phyloP scores from a whole-genome alignment of 2,888 invertebrate species.

The Glyphotaelius pellucidus region DNA sequence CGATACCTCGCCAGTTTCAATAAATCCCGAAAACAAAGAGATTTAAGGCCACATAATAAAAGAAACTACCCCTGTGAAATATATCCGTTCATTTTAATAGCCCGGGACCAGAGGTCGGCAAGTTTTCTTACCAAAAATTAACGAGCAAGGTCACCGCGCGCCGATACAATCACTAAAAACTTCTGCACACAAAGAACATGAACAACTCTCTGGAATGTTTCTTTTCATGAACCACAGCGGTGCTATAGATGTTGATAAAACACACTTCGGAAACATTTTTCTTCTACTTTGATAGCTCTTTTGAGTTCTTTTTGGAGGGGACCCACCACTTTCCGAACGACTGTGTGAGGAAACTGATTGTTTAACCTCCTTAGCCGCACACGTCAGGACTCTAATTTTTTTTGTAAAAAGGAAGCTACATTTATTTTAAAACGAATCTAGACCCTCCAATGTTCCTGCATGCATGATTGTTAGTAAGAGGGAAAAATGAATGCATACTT shows the following conservation, averaged over 20 bases:
- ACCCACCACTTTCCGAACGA: too few relatives aligned
- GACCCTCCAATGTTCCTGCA: too few relatives aligned
- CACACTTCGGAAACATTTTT: too few relatives aligned
- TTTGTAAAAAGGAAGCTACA: too few relatives aligned
- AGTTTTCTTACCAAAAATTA: not conserved
- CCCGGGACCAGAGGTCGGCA: not conserved
- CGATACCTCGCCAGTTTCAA: slow-evolving; percentile 36
- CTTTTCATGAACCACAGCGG: not conserved
- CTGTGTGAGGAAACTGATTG: too few relatives aligned
- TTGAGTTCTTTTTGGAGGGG: too few relatives aligned
- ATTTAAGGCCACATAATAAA: slow-evolving; percentile 41
- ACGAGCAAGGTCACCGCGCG: not conserved
- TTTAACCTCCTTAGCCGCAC: too few relatives aligned
- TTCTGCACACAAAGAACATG: not conserved
- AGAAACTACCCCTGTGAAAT: slow-evolving; percentile 17
- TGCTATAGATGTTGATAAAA: not conserved
- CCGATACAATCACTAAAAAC: not conserved
- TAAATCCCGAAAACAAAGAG: slow-evolving; percentile 37
- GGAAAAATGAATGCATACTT: too few relatives aligned
- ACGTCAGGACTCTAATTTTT: too few relatives aligned
- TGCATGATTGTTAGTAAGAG: too few relatives aligned
- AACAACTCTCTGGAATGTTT: not conserved
- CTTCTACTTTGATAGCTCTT: too few relatives aligned
- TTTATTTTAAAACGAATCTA: too few relatives aligned
- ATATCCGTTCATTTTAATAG: slow-evolving; percentile 38